Percentiles rank a stretch among this genome's conserved stretches.
Conservation (phyloP, 2,797 vertebrate genomes). For the Rhynchonycteris naso region DNA sequence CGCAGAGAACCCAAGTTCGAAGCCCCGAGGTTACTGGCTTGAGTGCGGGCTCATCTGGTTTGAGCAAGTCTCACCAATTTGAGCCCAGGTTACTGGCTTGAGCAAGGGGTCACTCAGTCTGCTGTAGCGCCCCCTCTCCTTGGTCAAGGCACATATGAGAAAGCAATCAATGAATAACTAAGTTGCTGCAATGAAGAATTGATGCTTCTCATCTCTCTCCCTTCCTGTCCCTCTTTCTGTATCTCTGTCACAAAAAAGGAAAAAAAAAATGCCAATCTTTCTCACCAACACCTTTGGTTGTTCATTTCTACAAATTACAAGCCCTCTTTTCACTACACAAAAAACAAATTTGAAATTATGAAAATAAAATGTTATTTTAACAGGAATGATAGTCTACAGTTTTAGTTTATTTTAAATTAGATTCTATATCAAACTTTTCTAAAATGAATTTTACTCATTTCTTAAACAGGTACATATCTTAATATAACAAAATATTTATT, state of each 20-base stretch:
- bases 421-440: background rate
- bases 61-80: too few species aligned
- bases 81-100: too few species aligned
- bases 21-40: too few species aligned
- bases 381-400: background rate
- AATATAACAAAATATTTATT: background rate
- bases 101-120: too few species aligned
- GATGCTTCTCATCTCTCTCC: too few species aligned
- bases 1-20: too few species aligned
- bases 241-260: background rate
- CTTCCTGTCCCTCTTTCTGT: too few species aligned
- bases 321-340: background rate
- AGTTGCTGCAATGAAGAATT: too few species aligned
- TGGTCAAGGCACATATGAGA: too few species aligned
- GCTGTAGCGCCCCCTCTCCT: too few species aligned
- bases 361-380: conserved; percentile 39
- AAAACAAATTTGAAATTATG: conserved; percentile 34
- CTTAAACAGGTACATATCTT: conserved; percentile 10
- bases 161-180: too few species aligned
- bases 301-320: conserved; percentile 3
- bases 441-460: conserved; percentile 34
- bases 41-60: too few species aligned
- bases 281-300: background rate
- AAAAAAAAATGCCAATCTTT: background rate
- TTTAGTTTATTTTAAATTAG: conserved; percentile 33